Evolutionary conservation across 2,888 invertebrate species (phyloP).

Genomic region (Hyposoter didymator): DNA sequence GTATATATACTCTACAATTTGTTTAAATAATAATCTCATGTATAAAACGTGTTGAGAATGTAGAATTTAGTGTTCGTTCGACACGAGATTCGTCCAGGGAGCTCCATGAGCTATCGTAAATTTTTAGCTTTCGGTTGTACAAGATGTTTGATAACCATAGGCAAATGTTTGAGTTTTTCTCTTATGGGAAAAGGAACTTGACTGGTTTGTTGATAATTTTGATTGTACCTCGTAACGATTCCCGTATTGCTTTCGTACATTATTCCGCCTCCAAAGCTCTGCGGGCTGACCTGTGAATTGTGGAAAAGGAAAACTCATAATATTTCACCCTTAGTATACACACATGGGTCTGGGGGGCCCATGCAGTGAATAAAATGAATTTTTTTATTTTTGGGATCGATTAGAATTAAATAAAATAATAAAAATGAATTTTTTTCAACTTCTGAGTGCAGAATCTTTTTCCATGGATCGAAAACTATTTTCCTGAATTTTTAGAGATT

Average conservation of each 20-base stretch:
- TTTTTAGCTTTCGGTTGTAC: slow-evolving; percentile 79
- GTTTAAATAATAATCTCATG: slow-evolving; percentile 24
- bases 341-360: too few species aligned
- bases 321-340: too few species aligned
- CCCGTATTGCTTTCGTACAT: slow-evolving; percentile 77
- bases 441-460: not conserved
- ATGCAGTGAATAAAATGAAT: too few species aligned
- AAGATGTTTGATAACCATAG: slow-evolving; percentile 84
- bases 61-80: not conserved
- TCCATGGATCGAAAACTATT: not conserved
- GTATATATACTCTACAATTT: slow-evolving; percentile 46
- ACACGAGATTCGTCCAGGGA: not conserved
- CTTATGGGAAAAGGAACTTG: slow-evolving; percentile 80
- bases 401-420: too few species aligned
- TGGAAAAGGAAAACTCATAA: not conserved
- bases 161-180: slow-evolving; percentile 85
- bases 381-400: too few species aligned
- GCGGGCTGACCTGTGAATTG: slow-evolving; percentile 75
- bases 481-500: not conserved
- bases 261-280: slow-evolving; percentile 77
- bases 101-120: slow-evolving; percentile 77
- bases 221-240: slow-evolving; percentile 75
- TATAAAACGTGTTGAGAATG: slow-evolving; percentile 30
- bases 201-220: slow-evolving; percentile 76
- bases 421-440: too few species aligned